Conservation (phyloP, 2,888 invertebrate species). For the Rhopalosiphum nymphaeae region DNA sequence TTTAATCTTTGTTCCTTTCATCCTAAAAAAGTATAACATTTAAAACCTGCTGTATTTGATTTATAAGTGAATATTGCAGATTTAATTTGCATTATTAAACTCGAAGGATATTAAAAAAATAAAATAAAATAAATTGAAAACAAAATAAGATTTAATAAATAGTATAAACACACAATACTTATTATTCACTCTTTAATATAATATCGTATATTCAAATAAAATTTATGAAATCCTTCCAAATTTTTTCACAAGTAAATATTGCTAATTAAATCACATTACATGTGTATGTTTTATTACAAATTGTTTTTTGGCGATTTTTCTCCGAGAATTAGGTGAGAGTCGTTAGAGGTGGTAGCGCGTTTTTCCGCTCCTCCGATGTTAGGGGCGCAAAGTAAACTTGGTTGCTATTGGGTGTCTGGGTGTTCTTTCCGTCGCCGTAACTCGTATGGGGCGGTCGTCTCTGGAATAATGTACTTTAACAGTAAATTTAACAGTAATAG, state of each 20-base stretch:
- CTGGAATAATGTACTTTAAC: slow-evolving; percentile 34
- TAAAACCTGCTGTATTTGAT: background rate
- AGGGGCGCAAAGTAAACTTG: slow-evolving; percentile 48
- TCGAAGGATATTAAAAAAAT: background rate
- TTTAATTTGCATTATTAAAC: background rate
- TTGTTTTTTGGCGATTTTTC: background rate
- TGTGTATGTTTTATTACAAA: background rate
- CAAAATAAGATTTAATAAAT: background rate
- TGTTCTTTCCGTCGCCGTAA: slow-evolving; percentile 42
- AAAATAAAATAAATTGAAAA: background rate
- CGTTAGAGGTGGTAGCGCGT: slow-evolving; percentile 15
- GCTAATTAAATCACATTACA: background rate
- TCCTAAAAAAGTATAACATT: background rate
- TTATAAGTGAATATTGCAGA: background rate
- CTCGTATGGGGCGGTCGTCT: slow-evolving; percentile 53
- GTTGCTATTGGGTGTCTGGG: slow-evolving; percentile 23
- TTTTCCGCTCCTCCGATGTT: slow-evolving; percentile 27
- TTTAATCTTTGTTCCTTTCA: background rate
- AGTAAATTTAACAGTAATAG: background rate
- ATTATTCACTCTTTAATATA: background rate
- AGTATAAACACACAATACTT: background rate
- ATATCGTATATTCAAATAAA: background rate
- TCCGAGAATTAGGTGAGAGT: background rate
- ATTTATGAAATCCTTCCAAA: background rate
- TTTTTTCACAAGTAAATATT: background rate